These are phyloP conservation scores for Heterotilapia buettikoferi DNA, from an alignment of 2,113 vertebrate species.

Conservation along the genomic window DNA sequence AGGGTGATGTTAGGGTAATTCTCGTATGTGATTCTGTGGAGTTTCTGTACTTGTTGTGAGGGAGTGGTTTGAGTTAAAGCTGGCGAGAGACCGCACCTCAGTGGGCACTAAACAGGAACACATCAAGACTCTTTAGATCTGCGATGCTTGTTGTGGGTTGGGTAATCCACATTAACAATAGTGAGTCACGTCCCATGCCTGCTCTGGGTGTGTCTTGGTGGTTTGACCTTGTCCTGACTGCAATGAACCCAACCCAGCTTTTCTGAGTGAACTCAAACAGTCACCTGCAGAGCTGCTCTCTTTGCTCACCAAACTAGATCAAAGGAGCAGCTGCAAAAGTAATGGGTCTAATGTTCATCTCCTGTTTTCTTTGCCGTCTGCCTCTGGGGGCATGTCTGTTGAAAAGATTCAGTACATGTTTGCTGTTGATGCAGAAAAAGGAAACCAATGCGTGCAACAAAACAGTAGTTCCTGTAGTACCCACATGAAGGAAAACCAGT, in stretches of 20 bases:
- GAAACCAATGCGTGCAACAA: background rate
- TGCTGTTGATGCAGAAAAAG: background rate
- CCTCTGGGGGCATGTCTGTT: background rate
- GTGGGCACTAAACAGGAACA: background rate
- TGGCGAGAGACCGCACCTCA: background rate
- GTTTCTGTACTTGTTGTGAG: background rate
- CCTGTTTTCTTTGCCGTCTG: background rate
- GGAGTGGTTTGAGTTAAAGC: background rate
- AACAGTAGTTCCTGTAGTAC: background rate
- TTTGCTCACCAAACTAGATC: background rate
- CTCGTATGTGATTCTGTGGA: background rate
- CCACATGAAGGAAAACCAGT: background rate
- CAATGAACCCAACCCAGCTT: background rate
- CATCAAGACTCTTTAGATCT: background rate
- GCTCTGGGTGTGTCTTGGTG: slow-evolving; percentile 3
- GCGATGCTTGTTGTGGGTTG: background rate
- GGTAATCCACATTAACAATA: background rate
- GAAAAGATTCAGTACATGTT: background rate
- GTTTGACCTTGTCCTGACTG: background rate
- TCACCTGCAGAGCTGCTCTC: slow-evolving; percentile 9
- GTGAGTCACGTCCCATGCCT: background rate
- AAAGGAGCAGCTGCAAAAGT: background rate
- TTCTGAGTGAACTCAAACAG: background rate
- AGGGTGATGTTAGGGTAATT: background rate
- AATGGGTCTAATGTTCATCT: background rate